Percentiles rank a stretch among this genome's conserved stretches.
Evolutionary conservation across 2,113 vertebrate genomes (phyloP).

Genomic region (Chaetura pelagica): DNA sequence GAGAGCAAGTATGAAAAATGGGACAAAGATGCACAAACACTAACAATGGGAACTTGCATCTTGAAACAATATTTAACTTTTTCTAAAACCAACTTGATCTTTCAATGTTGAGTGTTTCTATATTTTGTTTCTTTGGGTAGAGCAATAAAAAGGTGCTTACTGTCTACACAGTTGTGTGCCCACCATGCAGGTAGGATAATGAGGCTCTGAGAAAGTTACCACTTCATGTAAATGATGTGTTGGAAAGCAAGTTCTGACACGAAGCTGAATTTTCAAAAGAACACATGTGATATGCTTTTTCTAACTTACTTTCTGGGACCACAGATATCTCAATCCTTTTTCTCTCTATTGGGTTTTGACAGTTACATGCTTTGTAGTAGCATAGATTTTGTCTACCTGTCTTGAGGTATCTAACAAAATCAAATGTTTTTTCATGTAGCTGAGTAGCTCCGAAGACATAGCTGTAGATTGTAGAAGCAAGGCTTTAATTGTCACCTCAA

Average conservation of each 20-base stretch:
- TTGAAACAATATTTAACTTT: background rate
- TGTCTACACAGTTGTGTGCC: background rate
- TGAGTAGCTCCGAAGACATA: background rate
- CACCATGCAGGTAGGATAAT: background rate
- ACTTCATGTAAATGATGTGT: background rate
- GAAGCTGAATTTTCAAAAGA: background rate
- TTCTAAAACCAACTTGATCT: background rate
- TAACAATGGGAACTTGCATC: background rate
- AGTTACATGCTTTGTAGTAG: background rate
- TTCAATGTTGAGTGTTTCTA: fast-evolving
- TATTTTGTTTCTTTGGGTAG: background rate
- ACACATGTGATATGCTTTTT: background rate
- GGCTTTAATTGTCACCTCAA: background rate
- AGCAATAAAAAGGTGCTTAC: background rate
- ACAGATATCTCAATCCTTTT: background rate
- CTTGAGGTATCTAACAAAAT: background rate
- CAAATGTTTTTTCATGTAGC: background rate
- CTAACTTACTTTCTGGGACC: background rate
- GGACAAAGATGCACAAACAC: fast-evolving
- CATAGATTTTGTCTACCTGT: background rate
- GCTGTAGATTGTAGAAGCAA: background rate
- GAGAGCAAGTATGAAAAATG: background rate
- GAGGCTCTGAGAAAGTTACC: background rate
- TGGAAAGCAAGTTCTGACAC: background rate
- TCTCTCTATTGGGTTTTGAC: background rate